Conservation (phyloP, 2,797 vertebrate genomes). For the Mionectes olivaceus region DNA sequence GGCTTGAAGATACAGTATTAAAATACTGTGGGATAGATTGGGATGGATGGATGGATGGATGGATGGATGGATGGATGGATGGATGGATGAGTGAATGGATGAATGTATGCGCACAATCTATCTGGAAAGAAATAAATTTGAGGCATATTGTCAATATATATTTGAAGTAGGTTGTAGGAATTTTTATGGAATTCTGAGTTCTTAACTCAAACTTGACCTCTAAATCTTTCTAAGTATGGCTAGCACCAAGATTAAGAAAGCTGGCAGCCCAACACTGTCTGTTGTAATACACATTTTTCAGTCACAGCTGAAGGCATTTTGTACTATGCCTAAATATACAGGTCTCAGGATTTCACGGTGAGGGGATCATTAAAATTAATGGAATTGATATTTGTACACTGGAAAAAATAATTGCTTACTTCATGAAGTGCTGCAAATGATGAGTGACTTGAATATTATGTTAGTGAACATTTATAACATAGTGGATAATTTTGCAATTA, state of each 20-base stretch:
- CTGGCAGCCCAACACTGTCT: background rate
- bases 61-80: background rate
- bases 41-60: background rate
- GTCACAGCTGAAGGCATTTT: background rate
- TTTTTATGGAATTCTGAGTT: background rate
- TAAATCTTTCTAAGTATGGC: background rate
- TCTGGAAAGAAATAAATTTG: background rate
- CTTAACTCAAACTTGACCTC: background rate
- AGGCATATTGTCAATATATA: background rate
- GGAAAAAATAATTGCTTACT: constrained; percentile 58
- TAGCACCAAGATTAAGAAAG: background rate
- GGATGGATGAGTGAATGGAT: background rate
- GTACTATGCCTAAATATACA: background rate
- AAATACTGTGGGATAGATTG: background rate
- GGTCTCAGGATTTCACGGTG: background rate
- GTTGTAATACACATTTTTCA: background rate
- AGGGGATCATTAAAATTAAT: constrained; percentile 56
- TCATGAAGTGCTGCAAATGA: constrained; percentile 46
- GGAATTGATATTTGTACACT: constrained; percentile 35
- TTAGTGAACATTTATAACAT: constrained; percentile 28
- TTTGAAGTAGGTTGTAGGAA: background rate
- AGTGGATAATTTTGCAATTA: constrained; percentile 51
- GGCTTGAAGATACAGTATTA: background rate
- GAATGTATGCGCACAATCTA: background rate
- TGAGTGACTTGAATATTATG: constrained; percentile 41